A percentile compares a stretch with the other conserved stretches of the same genome.
Conservation (phyloP, 2,113 vertebrate species). For the Zosterops lateralis region DNA sequence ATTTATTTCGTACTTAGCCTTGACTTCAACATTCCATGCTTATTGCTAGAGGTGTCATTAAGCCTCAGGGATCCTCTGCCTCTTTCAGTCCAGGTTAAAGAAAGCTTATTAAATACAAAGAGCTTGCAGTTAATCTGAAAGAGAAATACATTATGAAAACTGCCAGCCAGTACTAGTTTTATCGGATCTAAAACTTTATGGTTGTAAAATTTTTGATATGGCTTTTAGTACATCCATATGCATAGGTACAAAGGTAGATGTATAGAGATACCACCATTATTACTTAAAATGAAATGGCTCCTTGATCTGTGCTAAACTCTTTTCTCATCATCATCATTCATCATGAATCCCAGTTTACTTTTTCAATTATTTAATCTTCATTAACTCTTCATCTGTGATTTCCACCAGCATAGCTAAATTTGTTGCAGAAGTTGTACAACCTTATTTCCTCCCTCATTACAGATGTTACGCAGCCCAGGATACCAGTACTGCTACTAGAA, state of each 20-base stretch:
- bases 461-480: background rate
- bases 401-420: background rate
- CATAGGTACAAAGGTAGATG: background rate
- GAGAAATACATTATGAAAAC: background rate
- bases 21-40: constrained; percentile 75
- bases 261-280: background rate
- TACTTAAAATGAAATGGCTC: background rate
- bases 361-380: background rate
- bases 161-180: background rate
- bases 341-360: background rate
- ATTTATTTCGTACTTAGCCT: constrained; percentile 73
- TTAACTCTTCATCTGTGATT: background rate
- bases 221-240: background rate
- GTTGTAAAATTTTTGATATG: background rate
- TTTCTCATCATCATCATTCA: background rate
- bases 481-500: background rate
- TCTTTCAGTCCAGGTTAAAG: constrained; percentile 80
- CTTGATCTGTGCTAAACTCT: background rate
- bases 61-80: constrained; percentile 80
- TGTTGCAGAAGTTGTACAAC: background rate
- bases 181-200: background rate
- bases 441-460: background rate
- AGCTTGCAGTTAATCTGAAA: constrained; percentile 83
- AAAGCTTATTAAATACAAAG: constrained; percentile 78
- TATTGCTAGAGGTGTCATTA: constrained; percentile 75